Evolutionary conservation across 2,113 vertebrate species (phyloP).

Genomic region (Arothron firmamentum): DNA sequence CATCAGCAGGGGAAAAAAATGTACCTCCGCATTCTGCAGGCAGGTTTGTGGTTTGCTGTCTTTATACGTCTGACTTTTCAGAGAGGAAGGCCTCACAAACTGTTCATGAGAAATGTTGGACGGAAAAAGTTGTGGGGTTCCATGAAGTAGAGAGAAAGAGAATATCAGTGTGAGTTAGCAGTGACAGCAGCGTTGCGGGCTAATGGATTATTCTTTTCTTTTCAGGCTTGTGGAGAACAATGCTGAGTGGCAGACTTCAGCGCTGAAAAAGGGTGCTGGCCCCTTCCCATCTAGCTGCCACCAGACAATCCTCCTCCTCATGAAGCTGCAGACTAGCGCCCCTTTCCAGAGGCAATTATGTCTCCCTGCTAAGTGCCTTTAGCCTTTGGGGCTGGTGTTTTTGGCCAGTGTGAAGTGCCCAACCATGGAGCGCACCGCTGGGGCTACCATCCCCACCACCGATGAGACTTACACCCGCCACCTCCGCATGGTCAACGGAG

Average conservation of each 20-base stretch:
- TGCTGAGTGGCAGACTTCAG: conserved; percentile 29
- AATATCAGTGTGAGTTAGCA: neutral
- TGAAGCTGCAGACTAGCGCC: conserved; percentile 45
- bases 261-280: conserved; percentile 24
- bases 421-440: conserved; percentile 86
- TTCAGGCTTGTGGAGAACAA: conserved; percentile 29
- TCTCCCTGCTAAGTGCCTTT: conserved; percentile 62
- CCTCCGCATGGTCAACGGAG: conserved; percentile 86
- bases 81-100: conserved; percentile 2
- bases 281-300: neutral
- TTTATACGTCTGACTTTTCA: conserved; percentile 1
- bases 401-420: conserved; percentile 90
- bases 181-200: neutral
- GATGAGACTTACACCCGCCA: conserved; percentile 93
- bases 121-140: neutral
- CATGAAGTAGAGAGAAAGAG: neutral
- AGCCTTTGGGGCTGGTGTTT: conserved; percentile 75
- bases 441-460: conserved; percentile 81
- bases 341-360: conserved; percentile 54
- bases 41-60: conserved; percentile 19
- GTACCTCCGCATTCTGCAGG: conserved; percentile 8
- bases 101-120: neutral
- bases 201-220: conserved; percentile 27
- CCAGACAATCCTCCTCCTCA: conserved; percentile 54
- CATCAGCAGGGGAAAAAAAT: no score